Evolutionary conservation across 2,113 vertebrate species (phyloP).

Genomic region (Rhinolophus sinicus): DNA sequence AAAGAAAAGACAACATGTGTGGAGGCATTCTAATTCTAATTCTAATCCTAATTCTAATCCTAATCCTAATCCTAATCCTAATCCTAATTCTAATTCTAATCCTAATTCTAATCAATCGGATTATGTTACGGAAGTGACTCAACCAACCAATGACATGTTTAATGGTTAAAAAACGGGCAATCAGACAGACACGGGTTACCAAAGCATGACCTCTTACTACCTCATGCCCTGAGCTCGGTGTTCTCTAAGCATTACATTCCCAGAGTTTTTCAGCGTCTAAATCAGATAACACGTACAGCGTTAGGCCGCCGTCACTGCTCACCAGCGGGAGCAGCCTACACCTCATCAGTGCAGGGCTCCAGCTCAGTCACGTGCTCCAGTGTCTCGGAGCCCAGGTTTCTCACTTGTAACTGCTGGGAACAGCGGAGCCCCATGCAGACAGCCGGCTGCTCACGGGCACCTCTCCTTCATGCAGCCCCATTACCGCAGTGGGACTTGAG

Average conservation of each 20-base stretch:
- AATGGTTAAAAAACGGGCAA: neutral
- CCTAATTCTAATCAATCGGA: neutral
- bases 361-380: too few relatives aligned
- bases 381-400: too few relatives aligned
- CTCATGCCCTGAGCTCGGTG: neutral
- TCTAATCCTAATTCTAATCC: neutral
- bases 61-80: too few relatives aligned
- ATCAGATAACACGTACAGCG: neutral
- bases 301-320: neutral
- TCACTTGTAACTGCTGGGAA: too few relatives aligned
- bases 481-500: too few relatives aligned
- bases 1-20: accelerated
- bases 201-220: neutral
- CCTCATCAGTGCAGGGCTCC: too few relatives aligned
- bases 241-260: neutral
- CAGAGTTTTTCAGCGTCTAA: neutral
- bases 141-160: neutral
- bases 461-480: too few relatives aligned
- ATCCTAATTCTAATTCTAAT: neutral
- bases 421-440: too few relatives aligned
- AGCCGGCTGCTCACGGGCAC: too few relatives aligned
- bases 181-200: neutral
- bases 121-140: neutral
- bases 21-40: neutral
- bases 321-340: too few relatives aligned